Conservation (phyloP, 1,140 invertebrate species). For the Trachelipus rathkii region DNA sequence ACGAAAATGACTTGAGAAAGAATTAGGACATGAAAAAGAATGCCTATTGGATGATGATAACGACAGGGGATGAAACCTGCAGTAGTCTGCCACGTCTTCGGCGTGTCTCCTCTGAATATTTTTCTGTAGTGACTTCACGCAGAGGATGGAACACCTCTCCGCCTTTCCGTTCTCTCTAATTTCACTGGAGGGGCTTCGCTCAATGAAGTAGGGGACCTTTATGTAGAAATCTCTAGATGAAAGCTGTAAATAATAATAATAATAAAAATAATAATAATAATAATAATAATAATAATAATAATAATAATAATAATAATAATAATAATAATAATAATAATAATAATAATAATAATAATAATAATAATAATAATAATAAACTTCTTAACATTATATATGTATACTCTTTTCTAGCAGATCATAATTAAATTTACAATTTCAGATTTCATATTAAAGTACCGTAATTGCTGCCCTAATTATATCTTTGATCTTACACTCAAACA, state of each 20-base stretch:
- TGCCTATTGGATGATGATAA: not conserved
- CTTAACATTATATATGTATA: too few relatives aligned
- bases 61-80: not conserved
- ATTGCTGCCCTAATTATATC: too few relatives aligned
- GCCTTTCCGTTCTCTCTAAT: not conserved
- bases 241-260: not conserved
- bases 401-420: too few relatives aligned
- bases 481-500: too few relatives aligned
- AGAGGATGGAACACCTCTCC: not conserved
- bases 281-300: too few relatives aligned
- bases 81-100: not conserved
- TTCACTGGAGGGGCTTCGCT: not conserved
- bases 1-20: not conserved
- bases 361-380: too few relatives aligned
- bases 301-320: too few relatives aligned
- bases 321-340: too few relatives aligned
- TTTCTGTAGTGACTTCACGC: not conserved
- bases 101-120: not conserved
- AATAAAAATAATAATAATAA: too few relatives aligned
- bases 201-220: not conserved
- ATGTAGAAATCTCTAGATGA: not conserved
- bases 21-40: not conserved
- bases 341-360: too few relatives aligned
- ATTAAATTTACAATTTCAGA: too few relatives aligned
- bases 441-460: too few relatives aligned